Conservation (phyloP, 2,888 invertebrate species). For the Allygus modestus region DNA sequence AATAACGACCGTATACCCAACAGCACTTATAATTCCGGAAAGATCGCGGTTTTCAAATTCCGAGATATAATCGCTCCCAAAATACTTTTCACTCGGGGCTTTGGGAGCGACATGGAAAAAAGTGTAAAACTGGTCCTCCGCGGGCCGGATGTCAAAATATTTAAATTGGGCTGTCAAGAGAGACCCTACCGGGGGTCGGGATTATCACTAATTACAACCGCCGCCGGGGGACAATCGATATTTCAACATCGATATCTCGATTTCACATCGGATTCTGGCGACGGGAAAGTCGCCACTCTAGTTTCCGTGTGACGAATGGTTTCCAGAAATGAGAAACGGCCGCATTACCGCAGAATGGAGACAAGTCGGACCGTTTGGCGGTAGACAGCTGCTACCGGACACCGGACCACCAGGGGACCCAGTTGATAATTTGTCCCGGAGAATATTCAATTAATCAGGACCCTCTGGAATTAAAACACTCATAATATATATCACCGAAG, state of each 20-base stretch:
- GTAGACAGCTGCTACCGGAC: slow-evolving; percentile 23
- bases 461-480: too few relatives aligned
- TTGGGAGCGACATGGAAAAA: not conserved
- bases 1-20: not conserved
- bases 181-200: not conserved
- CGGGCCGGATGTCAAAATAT: slow-evolving; percentile 35
- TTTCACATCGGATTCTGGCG: not conserved
- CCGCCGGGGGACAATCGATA: slow-evolving; percentile 31
- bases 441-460: not conserved
- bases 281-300: slow-evolving; percentile 29
- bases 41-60: slow-evolving; percentile 33
- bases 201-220: slow-evolving; percentile 31
- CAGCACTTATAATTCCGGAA: slow-evolving; percentile 38
- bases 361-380: not conserved
- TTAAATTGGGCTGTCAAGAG: slow-evolving; percentile 24
- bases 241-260: slow-evolving; percentile 36
- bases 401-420: not conserved
- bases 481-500: not conserved
- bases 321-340: slow-evolving; percentile 46
- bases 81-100: not conserved
- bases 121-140: slow-evolving; percentile 22
- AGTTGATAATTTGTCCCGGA: not conserved
- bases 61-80: slow-evolving; percentile 41
- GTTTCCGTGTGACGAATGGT: slow-evolving; percentile 12
- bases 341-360: slow-evolving; percentile 10